phyloP scores from a whole-genome alignment of 1,140 invertebrate genomes.

The Phymorhynchus buccinoides region DNA sequence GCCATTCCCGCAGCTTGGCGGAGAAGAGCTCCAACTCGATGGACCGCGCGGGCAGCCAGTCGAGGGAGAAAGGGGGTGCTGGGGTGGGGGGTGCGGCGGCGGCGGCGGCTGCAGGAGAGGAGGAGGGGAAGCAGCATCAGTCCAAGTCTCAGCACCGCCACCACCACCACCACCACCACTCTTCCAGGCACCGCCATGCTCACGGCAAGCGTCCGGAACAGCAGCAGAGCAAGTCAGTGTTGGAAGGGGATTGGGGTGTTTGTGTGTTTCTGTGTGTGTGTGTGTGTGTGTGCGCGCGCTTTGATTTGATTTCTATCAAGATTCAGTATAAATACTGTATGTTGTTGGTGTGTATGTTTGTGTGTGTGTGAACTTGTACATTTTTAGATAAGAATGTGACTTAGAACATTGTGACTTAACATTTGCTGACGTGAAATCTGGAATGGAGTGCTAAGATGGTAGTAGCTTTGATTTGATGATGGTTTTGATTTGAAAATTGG shows the following conservation, averaged over 20 bases:
- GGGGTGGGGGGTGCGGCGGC: background rate
- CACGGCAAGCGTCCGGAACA: slow-evolving; percentile 45
- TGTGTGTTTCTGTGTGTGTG: slow-evolving; percentile 15
- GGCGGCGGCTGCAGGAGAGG: background rate
- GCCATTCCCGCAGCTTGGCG: slow-evolving; percentile 38
- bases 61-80: slow-evolving; percentile 38
- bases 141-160: slow-evolving; percentile 44
- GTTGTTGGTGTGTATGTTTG: too few relatives aligned
- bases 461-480: too few relatives aligned
- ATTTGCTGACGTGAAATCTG: too few relatives aligned
- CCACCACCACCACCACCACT: slow-evolving; percentile 54
- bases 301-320: too few relatives aligned
- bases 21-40: slow-evolving; percentile 39
- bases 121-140: slow-evolving; percentile 44
- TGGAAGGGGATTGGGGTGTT: background rate
- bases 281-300: too few relatives aligned
- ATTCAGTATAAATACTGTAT: too few relatives aligned
- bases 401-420: too few relatives aligned
- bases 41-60: slow-evolving; percentile 34
- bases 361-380: too few relatives aligned
- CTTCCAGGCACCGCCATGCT: slow-evolving; percentile 37
- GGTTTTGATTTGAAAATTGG: too few relatives aligned
- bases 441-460: too few relatives aligned
- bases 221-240: slow-evolving; percentile 53
- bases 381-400: too few relatives aligned